These are phyloP conservation scores for Takifugu flavidus DNA, from an alignment of 2,113 vertebrate species.

Conservation along the genomic window DNA sequence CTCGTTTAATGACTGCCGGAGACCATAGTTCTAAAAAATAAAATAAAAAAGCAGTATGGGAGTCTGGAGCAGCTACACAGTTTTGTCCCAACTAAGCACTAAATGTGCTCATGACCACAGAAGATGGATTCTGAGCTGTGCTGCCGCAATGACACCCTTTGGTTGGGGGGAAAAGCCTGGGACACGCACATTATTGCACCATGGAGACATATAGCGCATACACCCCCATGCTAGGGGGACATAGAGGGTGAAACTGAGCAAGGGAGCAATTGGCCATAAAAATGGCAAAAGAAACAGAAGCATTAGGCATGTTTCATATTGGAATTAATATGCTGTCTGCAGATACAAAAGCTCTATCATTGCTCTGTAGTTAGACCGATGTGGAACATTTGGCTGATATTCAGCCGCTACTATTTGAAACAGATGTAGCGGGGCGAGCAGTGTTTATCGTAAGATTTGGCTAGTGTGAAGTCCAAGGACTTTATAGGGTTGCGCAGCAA, in stretches of 20 bases:
- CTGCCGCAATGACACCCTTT: slow-evolving; percentile 45
- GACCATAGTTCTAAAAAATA: slow-evolving; percentile 7
- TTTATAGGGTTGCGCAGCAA: too few relatives aligned
- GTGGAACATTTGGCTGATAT: slow-evolving; percentile 44
- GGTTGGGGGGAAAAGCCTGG: slow-evolving; percentile 38
- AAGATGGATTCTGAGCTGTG: not conserved
- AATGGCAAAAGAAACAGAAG: too few relatives aligned
- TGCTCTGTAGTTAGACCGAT: slow-evolving; percentile 30
- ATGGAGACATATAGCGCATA: slow-evolving; percentile 10
- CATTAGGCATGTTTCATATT: slow-evolving; percentile 11
- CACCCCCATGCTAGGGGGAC: slow-evolving; percentile 14
- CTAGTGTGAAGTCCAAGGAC: too few relatives aligned
- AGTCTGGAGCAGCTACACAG: not conserved
- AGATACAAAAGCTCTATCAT: slow-evolving; percentile 7
- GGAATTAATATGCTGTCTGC: not conserved
- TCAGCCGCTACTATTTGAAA: slow-evolving; percentile 41
- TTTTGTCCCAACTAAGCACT: too few relatives aligned
- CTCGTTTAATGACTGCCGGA: slow-evolving; percentile 16
- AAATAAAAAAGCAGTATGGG: slow-evolving; percentile 25
- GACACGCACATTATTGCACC: slow-evolving; percentile 18
- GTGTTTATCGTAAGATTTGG: not conserved
- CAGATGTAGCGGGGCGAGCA: slow-evolving; percentile 17
- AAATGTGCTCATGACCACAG: too few relatives aligned
- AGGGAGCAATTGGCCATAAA: slow-evolving; percentile 51
- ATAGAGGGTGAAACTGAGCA: slow-evolving; percentile 41